Percentiles rank a stretch among this genome's conserved stretches.
Evolutionary conservation across 2,113 vertebrate genomes (phyloP).

Genomic region (Hemicordylus capensis): DNA sequence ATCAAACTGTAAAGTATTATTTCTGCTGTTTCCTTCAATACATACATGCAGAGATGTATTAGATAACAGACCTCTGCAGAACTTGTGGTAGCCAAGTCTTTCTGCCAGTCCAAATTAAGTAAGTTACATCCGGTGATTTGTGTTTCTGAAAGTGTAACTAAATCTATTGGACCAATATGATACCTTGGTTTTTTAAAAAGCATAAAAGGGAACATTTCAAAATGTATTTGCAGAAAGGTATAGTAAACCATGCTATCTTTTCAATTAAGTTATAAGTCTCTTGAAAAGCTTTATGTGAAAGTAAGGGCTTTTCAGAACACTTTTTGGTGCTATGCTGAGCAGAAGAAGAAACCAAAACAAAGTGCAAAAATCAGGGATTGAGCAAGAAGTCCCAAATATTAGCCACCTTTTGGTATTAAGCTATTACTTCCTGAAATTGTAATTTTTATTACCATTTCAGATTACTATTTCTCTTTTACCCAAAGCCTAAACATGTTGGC

Average conservation of each 20-base stretch:
- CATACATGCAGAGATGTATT: slow-evolving; percentile 27
- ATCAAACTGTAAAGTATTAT: slow-evolving; percentile 69
- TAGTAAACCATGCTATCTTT: slow-evolving; percentile 17
- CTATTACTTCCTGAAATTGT: slow-evolving; percentile 8
- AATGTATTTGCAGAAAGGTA: not conserved
- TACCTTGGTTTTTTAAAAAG: slow-evolving; percentile 25
- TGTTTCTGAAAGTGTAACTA: slow-evolving; percentile 48
- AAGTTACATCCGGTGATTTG: slow-evolving; percentile 55
- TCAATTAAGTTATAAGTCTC: not conserved
- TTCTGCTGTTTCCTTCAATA: slow-evolving; percentile 64
- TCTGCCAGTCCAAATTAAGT: slow-evolving; percentile 55
- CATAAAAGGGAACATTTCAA: not conserved
- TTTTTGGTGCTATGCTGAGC: slow-evolving; percentile 28
- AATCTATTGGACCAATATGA: slow-evolving; percentile 45
- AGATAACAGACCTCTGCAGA: slow-evolving; percentile 52
- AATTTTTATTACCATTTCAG: slow-evolving; percentile 8
- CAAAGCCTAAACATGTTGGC: not conserved
- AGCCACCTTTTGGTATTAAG: slow-evolving; percentile 16
- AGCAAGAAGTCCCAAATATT: slow-evolving; percentile 30
- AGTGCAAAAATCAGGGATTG: slow-evolving; percentile 35
- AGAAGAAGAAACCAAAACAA: slow-evolving; percentile 32
- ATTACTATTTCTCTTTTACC: no score
- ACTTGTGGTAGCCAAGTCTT: slow-evolving; percentile 50
- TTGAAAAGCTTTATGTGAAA: slow-evolving; percentile 13
- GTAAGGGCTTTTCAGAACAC: not conserved